Evolutionary conservation across 2,797 vertebrate genomes (phyloP).

Genomic region (Lepus townsendii): DNA sequence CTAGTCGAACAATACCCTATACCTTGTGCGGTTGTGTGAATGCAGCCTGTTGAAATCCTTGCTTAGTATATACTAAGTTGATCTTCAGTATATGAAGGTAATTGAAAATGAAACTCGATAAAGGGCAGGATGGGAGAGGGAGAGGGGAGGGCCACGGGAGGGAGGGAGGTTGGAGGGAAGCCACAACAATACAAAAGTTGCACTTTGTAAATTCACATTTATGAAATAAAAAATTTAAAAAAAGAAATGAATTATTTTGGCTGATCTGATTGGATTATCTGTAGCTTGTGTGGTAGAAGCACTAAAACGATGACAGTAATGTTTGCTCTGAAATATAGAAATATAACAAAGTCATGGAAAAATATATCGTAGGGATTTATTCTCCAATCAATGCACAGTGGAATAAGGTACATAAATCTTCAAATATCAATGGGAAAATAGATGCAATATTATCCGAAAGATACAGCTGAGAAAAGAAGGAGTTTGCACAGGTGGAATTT

Average conservation of each 20-base stretch:
- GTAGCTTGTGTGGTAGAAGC: constrained; percentile 33
- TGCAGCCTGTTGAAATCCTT: no score
- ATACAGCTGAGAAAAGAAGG: neutral
- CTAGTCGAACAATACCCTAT: no score
- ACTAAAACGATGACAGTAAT: constrained; percentile 46
- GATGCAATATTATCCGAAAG: neutral
- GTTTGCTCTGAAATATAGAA: constrained; percentile 56
- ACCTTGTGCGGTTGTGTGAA: no score
- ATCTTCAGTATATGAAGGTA: no score
- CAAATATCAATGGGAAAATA: constrained; percentile 45
- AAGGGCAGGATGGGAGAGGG: no score
- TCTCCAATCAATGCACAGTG: constrained; percentile 54
- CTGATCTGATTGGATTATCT: constrained; percentile 32
- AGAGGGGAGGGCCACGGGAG: no score
- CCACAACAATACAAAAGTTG: no score
- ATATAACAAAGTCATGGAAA: constrained; percentile 46
- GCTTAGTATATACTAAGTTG: no score
- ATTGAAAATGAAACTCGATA: no score
- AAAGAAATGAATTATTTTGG: neutral
- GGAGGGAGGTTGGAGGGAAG: no score
- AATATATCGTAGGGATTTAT: constrained; percentile 43
- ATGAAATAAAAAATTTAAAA: no score
- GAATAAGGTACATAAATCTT: constrained; percentile 64
- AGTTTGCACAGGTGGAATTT: neutral
- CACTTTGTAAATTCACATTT: no score